Conservation (phyloP, 2,113 vertebrate genomes). For the Arvicanthis niloticus region DNA sequence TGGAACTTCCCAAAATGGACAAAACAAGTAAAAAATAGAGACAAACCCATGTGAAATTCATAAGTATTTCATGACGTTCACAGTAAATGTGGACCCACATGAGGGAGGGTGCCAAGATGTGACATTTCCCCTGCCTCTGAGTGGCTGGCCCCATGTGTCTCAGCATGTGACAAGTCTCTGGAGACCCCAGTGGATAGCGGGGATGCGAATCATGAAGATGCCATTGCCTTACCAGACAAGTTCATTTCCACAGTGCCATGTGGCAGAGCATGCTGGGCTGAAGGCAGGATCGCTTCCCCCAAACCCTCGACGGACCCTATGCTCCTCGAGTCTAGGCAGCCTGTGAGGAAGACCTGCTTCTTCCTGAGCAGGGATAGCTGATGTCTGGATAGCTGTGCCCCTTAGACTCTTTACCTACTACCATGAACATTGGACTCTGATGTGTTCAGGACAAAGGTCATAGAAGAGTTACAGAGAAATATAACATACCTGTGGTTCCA, state of each 20-base stretch:
- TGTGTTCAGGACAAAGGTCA: background rate
- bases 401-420: background rate
- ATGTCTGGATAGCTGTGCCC: background rate
- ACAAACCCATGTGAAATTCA: background rate
- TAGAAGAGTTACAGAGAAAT: background rate
- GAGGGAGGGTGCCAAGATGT: background rate
- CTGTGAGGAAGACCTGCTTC: background rate
- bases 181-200: background rate
- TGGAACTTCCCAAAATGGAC: conserved; percentile 35
- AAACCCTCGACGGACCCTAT: background rate
- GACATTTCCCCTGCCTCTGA: background rate
- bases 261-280: background rate
- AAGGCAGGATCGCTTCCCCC: background rate
- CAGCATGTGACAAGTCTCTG: background rate
- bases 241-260: background rate
- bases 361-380: background rate
- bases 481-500: background rate
- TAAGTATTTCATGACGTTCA: background rate
- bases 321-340: background rate
- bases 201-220: background rate
- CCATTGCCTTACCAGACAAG: background rate
- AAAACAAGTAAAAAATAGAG: conserved; percentile 26
- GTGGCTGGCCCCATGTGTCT: background rate
- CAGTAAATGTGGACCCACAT: background rate
- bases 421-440: background rate